Conservation (phyloP, 2,888 invertebrate genomes). For the Thymelicus sylvestris region DNA sequence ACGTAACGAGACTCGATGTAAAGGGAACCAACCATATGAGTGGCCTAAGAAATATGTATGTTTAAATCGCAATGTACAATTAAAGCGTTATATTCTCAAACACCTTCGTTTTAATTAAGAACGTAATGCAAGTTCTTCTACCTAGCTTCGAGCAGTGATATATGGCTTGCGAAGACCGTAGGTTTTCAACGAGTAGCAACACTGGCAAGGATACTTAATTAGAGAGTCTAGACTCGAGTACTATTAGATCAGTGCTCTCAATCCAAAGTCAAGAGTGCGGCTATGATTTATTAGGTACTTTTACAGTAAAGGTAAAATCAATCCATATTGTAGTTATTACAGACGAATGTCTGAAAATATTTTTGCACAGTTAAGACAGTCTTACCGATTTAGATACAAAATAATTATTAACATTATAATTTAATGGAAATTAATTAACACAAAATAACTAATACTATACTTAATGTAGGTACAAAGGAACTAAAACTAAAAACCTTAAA, state of each 20-base stretch:
- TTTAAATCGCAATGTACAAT: no score
- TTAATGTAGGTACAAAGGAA: no score
- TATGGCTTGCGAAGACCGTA: conserved; percentile 1
- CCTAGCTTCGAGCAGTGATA: conserved; percentile 5
- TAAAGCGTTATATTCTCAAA: no score
- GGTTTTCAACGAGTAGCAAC: conserved; percentile 12
- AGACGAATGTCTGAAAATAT: not conserved
- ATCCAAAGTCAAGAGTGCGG: conserved; percentile 19
- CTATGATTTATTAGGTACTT: conserved; percentile 15
- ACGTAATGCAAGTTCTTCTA: conserved; percentile 11
- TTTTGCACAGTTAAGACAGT: no score
- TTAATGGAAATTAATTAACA: no score
- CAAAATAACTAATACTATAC: no score
- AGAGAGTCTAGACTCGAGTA: conserved; percentile 28
- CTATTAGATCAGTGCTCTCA: conserved; percentile 26
- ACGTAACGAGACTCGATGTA: no score
- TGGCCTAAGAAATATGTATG: not conserved
- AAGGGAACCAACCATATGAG: not conserved
- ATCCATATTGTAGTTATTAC: not conserved
- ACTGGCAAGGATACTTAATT: conserved; percentile 30
- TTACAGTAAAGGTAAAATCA: not conserved
- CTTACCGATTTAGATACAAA: no score
- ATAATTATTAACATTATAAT: no score
- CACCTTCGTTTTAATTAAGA: conserved; percentile 13
- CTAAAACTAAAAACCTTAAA: no score